Evolutionary conservation across 2,113 vertebrate species (phyloP).

Genomic region (Porphyrio hochstetteri): DNA sequence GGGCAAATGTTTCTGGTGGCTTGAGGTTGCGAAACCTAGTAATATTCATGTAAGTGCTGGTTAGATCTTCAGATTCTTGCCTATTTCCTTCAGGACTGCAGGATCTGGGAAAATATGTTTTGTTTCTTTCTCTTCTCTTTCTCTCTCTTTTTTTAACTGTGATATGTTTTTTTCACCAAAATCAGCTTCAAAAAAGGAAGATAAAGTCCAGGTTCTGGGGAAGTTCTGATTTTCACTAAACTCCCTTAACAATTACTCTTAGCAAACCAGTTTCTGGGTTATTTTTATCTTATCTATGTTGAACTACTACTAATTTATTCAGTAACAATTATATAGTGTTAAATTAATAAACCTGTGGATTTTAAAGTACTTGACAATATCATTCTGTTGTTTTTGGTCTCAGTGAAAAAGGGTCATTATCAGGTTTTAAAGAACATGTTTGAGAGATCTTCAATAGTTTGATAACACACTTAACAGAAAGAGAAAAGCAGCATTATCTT

Average conservation of each 20-base stretch:
- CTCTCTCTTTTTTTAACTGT: background rate
- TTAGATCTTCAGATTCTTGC: background rate
- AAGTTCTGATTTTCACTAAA: background rate
- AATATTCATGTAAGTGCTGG: background rate
- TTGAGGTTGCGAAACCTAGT: background rate
- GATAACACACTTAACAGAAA: background rate
- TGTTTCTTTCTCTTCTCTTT: background rate
- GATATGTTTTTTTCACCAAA: background rate
- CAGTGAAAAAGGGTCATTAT: background rate
- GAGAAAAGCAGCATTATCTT: background rate
- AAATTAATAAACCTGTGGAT: background rate
- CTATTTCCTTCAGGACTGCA: background rate
- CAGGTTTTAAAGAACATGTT: background rate
- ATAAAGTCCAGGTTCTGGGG: no score
- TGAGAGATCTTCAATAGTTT: background rate
- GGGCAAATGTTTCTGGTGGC: background rate
- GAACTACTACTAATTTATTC: background rate
- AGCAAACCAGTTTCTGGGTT: background rate
- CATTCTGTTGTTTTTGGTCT: background rate
- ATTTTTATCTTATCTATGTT: background rate
- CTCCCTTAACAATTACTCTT: background rate
- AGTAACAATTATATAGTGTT: background rate
- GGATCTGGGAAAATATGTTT: background rate
- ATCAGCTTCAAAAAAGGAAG: background rate
- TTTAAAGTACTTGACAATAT: background rate